phyloP scores from a whole-genome alignment of 2,888 invertebrate genomes.

The Lepetodrilus schrolli region DNA sequence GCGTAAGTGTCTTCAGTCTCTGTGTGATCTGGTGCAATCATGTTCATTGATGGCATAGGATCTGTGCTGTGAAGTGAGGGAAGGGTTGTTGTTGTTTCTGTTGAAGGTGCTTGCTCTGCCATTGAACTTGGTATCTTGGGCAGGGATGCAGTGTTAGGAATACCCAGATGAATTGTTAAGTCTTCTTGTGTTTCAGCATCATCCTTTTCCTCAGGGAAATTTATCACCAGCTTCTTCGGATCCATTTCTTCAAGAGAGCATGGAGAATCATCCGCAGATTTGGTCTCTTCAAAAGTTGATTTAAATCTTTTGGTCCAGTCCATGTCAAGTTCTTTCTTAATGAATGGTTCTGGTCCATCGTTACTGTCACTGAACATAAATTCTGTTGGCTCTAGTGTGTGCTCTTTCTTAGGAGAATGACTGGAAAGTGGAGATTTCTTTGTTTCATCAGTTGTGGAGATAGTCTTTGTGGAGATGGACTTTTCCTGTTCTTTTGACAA shows the following conservation, averaged over 20 bases:
- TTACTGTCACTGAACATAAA: conserved; percentile 3
- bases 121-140: conserved; percentile 20
- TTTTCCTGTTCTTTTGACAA: not conserved
- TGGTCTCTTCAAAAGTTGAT: conserved; percentile 17
- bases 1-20: not conserved
- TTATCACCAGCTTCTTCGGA: conserved; percentile 18
- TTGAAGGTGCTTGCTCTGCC: not conserved
- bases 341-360: not conserved
- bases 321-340: not conserved
- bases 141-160: conserved; percentile 17
- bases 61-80: not conserved
- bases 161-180: conserved; percentile 18
- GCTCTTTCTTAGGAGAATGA: not conserved
- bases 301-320: conserved; percentile 16
- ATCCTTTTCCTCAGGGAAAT: conserved; percentile 26
- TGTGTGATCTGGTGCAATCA: conserved; percentile 1
- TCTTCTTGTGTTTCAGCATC: conserved; percentile 15
- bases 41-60: not conserved
- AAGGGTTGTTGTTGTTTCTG: not conserved
- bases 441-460: not conserved
- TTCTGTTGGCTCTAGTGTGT: not conserved
- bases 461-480: not conserved
- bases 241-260: conserved; percentile 27
- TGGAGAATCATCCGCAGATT: conserved; percentile 24
- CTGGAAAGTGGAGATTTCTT: not conserved